Percentiles rank a stretch among this genome's conserved stretches.
phyloP scores from a whole-genome alignment of 2,113 vertebrate species.

The Psittacula cyanocephala region DNA sequence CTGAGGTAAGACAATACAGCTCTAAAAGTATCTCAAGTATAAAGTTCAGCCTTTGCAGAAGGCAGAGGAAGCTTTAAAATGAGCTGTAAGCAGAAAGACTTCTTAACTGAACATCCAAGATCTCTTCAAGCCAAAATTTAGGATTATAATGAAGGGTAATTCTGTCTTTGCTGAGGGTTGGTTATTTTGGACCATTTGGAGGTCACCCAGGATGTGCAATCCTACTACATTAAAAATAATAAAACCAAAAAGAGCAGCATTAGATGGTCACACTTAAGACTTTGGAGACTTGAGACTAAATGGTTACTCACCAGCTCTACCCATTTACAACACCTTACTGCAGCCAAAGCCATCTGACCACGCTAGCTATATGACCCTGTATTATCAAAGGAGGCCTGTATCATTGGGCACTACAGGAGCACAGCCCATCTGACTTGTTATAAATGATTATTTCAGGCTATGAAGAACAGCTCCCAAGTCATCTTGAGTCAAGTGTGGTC shows the following conservation, averaged over 20 bases:
- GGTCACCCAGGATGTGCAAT: neutral
- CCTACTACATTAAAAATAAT: neutral
- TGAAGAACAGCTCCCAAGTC: neutral
- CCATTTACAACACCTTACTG: neutral
- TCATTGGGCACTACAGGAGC: neutral
- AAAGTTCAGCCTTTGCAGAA: neutral
- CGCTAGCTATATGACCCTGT: fast-evolving
- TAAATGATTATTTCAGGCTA: neutral
- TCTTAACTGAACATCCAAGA: neutral
- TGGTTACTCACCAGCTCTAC: neutral
- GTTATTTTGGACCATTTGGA: slow-evolving; percentile 4
- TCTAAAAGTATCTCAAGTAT: neutral
- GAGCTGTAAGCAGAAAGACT: slow-evolving; percentile 8
- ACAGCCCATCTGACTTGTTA: neutral
- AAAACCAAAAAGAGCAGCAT: neutral
- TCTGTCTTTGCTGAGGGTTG: neutral
- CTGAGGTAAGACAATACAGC: slow-evolving; percentile 22
- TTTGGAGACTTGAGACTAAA: neutral
- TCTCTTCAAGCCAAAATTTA: neutral
- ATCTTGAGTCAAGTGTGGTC: neutral
- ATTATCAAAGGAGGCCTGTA: neutral
- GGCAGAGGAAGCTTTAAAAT: neutral
- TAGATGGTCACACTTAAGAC: neutral
- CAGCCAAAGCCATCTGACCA: neutral
- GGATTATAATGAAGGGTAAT: neutral